phyloP scores from a whole-genome alignment of 1,140 invertebrate genomes.

The Harpegnathos saltator region DNA sequence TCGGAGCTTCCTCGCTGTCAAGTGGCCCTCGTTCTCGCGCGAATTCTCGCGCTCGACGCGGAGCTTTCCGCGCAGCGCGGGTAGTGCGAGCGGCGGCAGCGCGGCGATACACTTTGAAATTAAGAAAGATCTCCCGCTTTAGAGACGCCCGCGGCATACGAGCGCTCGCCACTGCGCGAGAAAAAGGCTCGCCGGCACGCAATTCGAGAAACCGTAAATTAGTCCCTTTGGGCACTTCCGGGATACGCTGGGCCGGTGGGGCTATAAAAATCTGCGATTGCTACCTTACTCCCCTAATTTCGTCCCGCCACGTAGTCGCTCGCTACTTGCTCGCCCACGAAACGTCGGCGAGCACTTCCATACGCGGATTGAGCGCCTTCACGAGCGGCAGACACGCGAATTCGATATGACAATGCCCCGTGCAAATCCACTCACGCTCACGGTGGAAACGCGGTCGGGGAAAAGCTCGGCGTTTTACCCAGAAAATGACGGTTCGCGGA shows the following conservation, averaged over 20 bases:
- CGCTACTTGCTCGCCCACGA: slow-evolving; percentile 17
- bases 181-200: slow-evolving; percentile 68
- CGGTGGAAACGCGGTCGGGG: background rate
- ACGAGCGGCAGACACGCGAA: slow-evolving; percentile 57
- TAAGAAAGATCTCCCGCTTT: slow-evolving; percentile 25
- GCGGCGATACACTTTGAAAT: no score
- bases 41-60: background rate
- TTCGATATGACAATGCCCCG: slow-evolving; percentile 57
- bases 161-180: slow-evolving; percentile 1
- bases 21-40: no score
- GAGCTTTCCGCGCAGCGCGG: background rate
- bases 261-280: slow-evolving; percentile 74
- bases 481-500: slow-evolving; percentile 33
- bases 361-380: slow-evolving; percentile 51
- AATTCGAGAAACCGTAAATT: slow-evolving; percentile 74
- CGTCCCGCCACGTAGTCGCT: slow-evolving; percentile 28
- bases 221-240: slow-evolving; percentile 58
- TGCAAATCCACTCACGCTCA: slow-evolving; percentile 34
- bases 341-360: slow-evolving; percentile 42
- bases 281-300: slow-evolving; percentile 63
- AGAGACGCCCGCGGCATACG: background rate
- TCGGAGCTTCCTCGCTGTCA: background rate
- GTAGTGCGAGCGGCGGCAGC: no score
- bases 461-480: slow-evolving; percentile 39
- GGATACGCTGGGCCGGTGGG: slow-evolving; percentile 40